Base-by-base conservation (phyloP, 2,797 vertebrate species). In the Phataginus tricuspis region DNA sequence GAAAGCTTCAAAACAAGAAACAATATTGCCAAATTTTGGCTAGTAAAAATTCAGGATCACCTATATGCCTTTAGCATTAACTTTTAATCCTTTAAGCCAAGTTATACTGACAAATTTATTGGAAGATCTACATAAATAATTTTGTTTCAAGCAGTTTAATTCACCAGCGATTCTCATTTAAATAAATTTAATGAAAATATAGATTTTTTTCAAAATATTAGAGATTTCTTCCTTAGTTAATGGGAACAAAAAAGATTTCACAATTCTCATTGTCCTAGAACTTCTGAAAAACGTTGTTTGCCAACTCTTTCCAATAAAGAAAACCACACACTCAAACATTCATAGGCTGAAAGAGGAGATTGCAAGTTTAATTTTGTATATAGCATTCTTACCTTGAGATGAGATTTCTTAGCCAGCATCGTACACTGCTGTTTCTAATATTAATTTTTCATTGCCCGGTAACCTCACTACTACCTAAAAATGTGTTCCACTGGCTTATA, bases 401-500 rank as follows among this genome's bases (percentile, higher is more conserved):
- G 2, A 63, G 83, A 96, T 89, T 96, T 97, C 93, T 90, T 92
- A 89, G 88, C 72, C 95, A 89, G 94, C 85, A 82, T 98, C 45
- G 78, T 96, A 55, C 34, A 49, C 63, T 91, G 51, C 5, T 15
- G 0, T 64, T 90, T 75, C 31, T 97, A 57, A 87, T 39, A 94
- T 92, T 86, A 92, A 66, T 84, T 97, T 92, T 63, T 51, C 93
- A 96, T 96, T 93, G 89, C 61, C 68, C 6, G 0, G 94, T 95
- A 5, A 61, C 90, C 94, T 31, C 68, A 89, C 93, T 93, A 64
- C 84, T 96, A 74, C 63, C 92, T 96, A 88, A 94, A 90, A 83
- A 74, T 78, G 78, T 85, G 84, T 95, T 96, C 95, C 86, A 51
- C 86, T 94, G 53, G 64, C 97, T 97, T 96, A 96, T 96, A 97